Conservation (phyloP, 2,797 vertebrate genomes). For the Muscicapa comitata region DNA sequence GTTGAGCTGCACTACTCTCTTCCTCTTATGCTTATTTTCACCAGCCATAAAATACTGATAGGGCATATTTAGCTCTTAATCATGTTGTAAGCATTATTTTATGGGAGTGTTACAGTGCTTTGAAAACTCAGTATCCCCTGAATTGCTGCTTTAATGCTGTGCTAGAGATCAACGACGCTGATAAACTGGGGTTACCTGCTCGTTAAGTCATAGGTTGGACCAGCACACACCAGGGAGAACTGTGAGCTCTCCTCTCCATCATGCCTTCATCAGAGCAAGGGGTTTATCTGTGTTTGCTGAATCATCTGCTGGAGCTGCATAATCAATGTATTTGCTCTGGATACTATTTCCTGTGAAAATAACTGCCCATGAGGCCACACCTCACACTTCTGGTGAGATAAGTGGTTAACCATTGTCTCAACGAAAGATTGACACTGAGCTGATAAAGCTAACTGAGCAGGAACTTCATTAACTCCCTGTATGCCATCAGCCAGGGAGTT, state of each 20-base stretch:
- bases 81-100: constrained; percentile 7
- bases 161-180: background rate
- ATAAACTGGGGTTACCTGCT: background rate
- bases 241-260: background rate
- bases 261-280: background rate
- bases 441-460: constrained; percentile 3
- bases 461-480: constrained; percentile 21
- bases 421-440: background rate
- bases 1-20: background rate
- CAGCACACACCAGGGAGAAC: background rate
- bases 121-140: constrained; percentile 17
- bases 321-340: constrained; percentile 7
- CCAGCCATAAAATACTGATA: background rate
- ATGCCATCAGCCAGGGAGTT: background rate
- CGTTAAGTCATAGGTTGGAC: constrained; percentile 5
- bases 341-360: constrained; percentile 36
- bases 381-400: constrained; percentile 56
- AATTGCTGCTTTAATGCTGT: constrained; percentile 27
- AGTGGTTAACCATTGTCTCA: constrained; percentile 63
- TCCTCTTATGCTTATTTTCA: background rate
- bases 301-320: constrained; percentile 14
- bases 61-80: constrained; percentile 34
- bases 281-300: background rate
- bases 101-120: constrained; percentile 1
- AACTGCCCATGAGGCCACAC: constrained; percentile 26